A percentile compares a stretch with the other conserved stretches of the same genome.
Conservation (phyloP, 2,797 vertebrate genomes). For the Poecilia velifera region DNA sequence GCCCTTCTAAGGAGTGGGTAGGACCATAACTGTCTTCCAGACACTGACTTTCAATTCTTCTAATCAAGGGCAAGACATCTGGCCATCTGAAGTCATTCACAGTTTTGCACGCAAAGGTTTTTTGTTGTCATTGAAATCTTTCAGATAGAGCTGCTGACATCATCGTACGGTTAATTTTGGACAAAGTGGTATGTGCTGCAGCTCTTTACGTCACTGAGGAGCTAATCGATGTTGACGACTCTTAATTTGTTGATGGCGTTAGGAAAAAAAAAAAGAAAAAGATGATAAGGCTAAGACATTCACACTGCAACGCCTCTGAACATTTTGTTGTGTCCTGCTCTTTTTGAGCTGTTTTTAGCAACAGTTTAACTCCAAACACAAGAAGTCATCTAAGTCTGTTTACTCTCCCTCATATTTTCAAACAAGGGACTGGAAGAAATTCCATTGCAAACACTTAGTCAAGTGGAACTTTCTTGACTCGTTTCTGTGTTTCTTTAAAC, state of each 20-base stretch:
- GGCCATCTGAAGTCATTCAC: conserved; percentile 52
- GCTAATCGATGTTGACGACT: conserved; percentile 10
- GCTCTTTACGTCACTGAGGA: conserved; percentile 69
- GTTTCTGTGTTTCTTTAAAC: conserved; percentile 39
- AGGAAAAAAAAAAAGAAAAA: not conserved
- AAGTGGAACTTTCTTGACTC: conserved; percentile 42
- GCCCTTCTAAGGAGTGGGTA: conserved; percentile 48
- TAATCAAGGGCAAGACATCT: conserved; percentile 58
- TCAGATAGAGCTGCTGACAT: conserved; percentile 12
- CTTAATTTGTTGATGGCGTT: not conserved
- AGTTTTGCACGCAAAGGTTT: conserved; percentile 52
- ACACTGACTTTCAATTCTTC: conserved; percentile 39
- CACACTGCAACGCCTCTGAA: not conserved
- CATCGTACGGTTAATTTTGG: conserved; percentile 64
- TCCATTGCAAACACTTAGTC: conserved; percentile 57
- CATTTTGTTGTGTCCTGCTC: conserved; percentile 2
- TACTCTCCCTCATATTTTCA: conserved; percentile 44
- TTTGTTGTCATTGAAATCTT: not conserved
- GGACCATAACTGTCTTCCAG: conserved; percentile 16
- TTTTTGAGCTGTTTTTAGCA: conserved; percentile 15
- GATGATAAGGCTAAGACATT: not conserved
- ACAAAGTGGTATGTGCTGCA: conserved; percentile 48
- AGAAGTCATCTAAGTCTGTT: conserved; percentile 52
- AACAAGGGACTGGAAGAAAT: conserved; percentile 48
- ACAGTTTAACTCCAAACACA: conserved; percentile 38